Conservation (phyloP, 2,113 vertebrate genomes). For the Rhagologus leucostigma region DNA sequence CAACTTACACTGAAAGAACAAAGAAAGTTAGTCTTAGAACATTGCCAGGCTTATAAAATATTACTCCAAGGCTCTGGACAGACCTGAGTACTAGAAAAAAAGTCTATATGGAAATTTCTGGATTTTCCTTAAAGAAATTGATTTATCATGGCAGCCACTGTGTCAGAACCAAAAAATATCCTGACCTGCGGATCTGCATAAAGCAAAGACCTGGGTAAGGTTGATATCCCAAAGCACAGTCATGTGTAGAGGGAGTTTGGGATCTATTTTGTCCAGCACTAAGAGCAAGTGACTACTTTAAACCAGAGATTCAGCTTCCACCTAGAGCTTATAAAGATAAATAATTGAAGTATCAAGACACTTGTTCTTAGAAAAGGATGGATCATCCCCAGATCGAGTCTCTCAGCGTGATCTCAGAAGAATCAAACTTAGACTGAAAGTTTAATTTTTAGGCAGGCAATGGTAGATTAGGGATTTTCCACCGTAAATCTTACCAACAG, state of each 20-base stretch:
- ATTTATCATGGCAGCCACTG: neutral
- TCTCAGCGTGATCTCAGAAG: neutral
- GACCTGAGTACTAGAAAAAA: neutral
- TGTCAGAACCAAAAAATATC: neutral
- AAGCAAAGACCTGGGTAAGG: neutral
- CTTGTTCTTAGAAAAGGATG: neutral
- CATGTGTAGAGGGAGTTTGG: neutral
- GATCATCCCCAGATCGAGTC: rapidly evolving
- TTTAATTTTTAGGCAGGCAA: neutral
- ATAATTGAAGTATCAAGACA: neutral
- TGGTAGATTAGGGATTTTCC: neutral
- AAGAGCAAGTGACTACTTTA: neutral
- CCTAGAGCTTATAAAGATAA: neutral
- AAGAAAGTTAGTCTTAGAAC: neutral
- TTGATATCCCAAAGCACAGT: neutral
- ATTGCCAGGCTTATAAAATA: neutral
- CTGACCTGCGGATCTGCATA: neutral
- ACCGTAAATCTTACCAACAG: neutral
- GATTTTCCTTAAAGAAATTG: neutral
- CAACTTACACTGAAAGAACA: neutral
- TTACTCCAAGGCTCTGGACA: neutral
- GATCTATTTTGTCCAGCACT: neutral
- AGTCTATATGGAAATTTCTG: neutral
- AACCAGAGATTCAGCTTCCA: neutral
- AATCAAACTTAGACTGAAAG: neutral